Evolutionary conservation across 2,113 vertebrate genomes (phyloP), one percentile per base, ranked within the genome.

Genomic region (Euleptes europaea): DNA sequence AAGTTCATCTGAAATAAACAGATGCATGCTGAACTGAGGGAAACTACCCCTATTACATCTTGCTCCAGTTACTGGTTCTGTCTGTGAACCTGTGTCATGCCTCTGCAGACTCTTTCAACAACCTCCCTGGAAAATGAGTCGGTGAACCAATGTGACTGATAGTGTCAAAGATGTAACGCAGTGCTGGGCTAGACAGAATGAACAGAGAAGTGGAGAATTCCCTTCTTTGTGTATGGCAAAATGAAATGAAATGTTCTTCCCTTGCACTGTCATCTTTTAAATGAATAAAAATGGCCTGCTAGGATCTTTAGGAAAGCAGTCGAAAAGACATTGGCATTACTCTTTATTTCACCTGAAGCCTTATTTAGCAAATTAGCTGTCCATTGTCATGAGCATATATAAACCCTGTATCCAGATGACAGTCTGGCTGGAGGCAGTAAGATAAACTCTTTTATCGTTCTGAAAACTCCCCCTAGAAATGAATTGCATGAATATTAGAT

Each of bases 301-400:
- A 76, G 44, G 42, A 49, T 66, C 13, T 84, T 66, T 51, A 72
- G 71, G 60, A 35, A 71, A 54, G 63, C 35, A 47, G 21, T 28
- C 51, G 78, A 71, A 33, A 79, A 35, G n/a, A 6, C n/a, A 57
- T 5, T 31, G 35, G 11, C 35, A 9, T 5, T 12, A 33, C 38
- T 19, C 13, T 57, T 57, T 84, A 38, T 77, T 84, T 33, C 12
- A 51, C 12, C 31, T 38, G 17, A 76, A 69, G 10, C 17, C 19
- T 78, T 54, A 78, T 84, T 78, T 78, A 33, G 66, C 19, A 78
- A 78, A 71, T 71, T 57, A 84, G 19, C 75, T 70, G 35, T 69
- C 47, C 47, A 77, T 78, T 84, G 44, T 47, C 23, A 17, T 67
- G 38, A 84, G 70, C 49, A 57, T 75, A 60, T 74, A 74, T 65